Base-by-base conservation (phyloP, 2,797 vertebrate genomes). In the Onychomys torridus region DNA sequence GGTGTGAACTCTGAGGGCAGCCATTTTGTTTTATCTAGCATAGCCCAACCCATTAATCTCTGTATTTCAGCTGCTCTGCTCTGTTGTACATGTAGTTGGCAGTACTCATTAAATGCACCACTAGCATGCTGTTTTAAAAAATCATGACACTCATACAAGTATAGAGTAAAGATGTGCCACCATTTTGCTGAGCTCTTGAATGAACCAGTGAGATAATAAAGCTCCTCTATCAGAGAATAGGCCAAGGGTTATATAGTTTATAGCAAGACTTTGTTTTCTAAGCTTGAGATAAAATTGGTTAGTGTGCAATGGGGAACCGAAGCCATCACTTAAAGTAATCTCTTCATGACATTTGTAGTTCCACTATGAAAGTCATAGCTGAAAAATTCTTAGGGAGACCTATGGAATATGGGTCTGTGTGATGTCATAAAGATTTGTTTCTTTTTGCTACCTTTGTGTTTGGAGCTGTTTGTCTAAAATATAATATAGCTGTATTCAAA, bases 401-500 rank as follows among this genome's bases (percentile, higher is more conserved):
- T 77, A 14, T 19, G 63, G 81, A 46, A 43, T 27, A 14, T 75
- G 71, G 8, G 49, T 81, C 59, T 61, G 9, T 34, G 61, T 73
- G 55, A 85, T 19, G 19, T 94, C 67, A 32, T 77, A 85, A 93
- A 57, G 79, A 61, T 57, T 52, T 76, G 23, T 86, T 91, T 89
- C 16, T 76, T 93, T 93, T 77, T 87, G 77, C 43, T 71, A 32
- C 78, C 87, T 94, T 85, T 6, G 75, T 59, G 7, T 75, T 89
- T 83, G 1, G 52, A 16, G 17, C 90, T 79, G 87, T 94, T 97
- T 94, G 96, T 85, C 85, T 97, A 59, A 93, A 85, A 75, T 65
- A 21, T 23, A 84, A 29, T 89, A 92, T 78, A 61, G 88, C 61
- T 75, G 78, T 88, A 55, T 11, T 52, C 69, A 78, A 87, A 94